phyloP scores from a whole-genome alignment of 2,888 invertebrate genomes.

The Trileptium ribeirensis region DNA sequence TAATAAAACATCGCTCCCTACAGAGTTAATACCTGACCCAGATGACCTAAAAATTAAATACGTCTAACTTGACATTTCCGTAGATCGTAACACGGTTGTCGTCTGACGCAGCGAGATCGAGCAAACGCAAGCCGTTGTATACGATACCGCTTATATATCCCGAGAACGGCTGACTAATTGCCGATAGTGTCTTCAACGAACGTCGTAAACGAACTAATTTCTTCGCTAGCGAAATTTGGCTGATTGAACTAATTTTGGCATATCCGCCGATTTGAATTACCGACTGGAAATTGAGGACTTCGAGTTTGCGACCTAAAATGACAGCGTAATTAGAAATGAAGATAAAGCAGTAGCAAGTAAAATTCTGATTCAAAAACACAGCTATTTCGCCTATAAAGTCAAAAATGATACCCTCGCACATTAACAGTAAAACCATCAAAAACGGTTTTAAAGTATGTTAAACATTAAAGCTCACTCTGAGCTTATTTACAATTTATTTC shows the following conservation, averaged over 20 bases:
- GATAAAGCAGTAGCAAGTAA: no score
- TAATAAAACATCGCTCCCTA: no score
- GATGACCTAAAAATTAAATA: no score
- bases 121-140: constrained; percentile 71
- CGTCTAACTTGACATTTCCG: constrained; percentile 70
- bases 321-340: no score
- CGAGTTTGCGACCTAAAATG: constrained; percentile 67
- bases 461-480: no score
- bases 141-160: constrained; percentile 84
- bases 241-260: constrained; percentile 58
- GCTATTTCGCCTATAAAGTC: no score
- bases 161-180: constrained; percentile 69
- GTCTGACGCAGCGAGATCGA: constrained; percentile 72
- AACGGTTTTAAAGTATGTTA: no score
- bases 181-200: constrained; percentile 53
- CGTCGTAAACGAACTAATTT: neutral
- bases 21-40: no score
- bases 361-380: no score
- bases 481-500: no score
- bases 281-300: constrained; percentile 84
- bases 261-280: constrained; percentile 79
- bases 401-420: no score
- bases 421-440: no score
- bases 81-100: constrained; percentile 69
- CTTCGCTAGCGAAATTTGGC: neutral